Percentiles rank a stretch among this genome's conserved stretches.
These are phyloP conservation scores for Streptopelia turtur DNA, from an alignment of 2,797 vertebrate genomes.

Conservation along the genomic window DNA sequence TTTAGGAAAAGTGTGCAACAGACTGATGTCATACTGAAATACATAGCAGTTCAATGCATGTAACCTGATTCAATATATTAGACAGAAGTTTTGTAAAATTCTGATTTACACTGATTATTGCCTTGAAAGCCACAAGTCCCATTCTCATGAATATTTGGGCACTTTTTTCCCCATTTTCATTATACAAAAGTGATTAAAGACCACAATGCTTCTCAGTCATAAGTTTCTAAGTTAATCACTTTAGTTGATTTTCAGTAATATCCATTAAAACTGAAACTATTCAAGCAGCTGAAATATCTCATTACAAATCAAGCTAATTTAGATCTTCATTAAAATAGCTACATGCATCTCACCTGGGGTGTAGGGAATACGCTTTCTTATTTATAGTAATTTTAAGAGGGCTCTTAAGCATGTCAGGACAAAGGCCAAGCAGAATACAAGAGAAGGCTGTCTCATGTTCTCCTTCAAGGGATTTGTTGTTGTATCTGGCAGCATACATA, in stretches of 20 bases:
- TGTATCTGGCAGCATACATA: background rate
- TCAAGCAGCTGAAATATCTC: background rate
- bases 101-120: background rate
- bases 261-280: background rate
- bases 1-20: background rate
- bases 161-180: background rate
- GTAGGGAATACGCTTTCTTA: background rate
- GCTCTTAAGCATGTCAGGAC: background rate
- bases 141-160: background rate
- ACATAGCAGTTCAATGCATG: background rate
- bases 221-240: background rate
- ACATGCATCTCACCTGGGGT: background rate
- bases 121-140: background rate
- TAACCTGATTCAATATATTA: background rate
- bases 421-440: background rate
- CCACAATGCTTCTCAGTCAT: background rate
- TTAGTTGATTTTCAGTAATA: background rate
- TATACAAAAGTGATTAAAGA: background rate
- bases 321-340: background rate
- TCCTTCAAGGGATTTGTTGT: background rate
- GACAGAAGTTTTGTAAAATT: background rate
- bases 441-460: background rate
- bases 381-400: background rate
- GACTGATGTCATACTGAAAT: background rate
- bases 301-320: background rate